These are phyloP conservation scores for Chaetogeoica ovagalla DNA, from an alignment of 2,888 invertebrate species.

Conservation along the genomic window DNA sequence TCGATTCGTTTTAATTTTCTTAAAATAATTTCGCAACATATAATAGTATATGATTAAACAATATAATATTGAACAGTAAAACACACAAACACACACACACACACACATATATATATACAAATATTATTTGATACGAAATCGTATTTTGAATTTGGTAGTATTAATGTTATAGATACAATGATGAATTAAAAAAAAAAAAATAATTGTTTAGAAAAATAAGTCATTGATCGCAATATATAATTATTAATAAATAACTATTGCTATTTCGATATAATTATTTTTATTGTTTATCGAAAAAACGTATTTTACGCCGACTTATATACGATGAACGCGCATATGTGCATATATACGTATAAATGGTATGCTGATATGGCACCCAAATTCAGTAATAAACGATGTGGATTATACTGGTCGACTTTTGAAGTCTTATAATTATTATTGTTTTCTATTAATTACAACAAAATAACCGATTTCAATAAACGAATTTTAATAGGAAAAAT, in stretches of 20 bases:
- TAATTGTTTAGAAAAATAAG: constrained; percentile 24
- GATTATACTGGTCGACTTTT: too few species aligned
- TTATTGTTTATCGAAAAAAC: background rate
- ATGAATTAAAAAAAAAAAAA: background rate
- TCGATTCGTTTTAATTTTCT: constrained; percentile 20
- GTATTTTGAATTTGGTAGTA: constrained; percentile 33
- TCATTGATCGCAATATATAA: constrained; percentile 1
- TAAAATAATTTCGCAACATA: constrained; percentile 18
- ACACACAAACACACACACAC: too few species aligned
- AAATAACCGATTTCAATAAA: too few species aligned
- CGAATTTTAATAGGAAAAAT: too few species aligned
- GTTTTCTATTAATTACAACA: too few species aligned
- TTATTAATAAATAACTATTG: constrained; percentile 24
- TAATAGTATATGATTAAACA: background rate
- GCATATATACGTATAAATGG: too few species aligned
- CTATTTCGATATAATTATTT: constrained; percentile 20
- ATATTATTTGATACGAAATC: constrained; percentile 22
- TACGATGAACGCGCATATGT: too few species aligned
- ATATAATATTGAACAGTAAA: background rate
- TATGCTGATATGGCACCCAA: too few species aligned
- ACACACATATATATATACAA: too few species aligned
- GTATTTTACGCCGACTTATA: background rate
- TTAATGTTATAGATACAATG: constrained; percentile 10
- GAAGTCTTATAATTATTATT: too few species aligned
- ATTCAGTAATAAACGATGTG: too few species aligned